Conservation (phyloP, 30 jellyfish, hydroid and myxozoan genomes). For the Aurelia aurita region DNA sequence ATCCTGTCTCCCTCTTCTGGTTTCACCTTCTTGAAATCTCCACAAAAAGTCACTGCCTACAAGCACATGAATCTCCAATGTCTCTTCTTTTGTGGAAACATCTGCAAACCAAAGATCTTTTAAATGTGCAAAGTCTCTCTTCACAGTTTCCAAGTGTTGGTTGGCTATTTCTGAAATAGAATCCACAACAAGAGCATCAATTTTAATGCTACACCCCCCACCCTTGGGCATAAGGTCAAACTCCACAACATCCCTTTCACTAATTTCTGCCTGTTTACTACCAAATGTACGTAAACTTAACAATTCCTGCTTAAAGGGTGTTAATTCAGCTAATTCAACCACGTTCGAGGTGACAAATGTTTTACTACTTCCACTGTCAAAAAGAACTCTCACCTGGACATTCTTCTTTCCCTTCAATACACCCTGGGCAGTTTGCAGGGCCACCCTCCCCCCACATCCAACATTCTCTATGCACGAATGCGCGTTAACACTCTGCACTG, state of each 20-base stretch:
- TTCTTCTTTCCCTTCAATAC: not conserved
- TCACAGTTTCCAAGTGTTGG: not conserved
- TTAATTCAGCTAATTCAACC: not conserved
- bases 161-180: not conserved
- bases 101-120: not conserved
- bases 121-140: not conserved
- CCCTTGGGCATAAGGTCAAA: not conserved
- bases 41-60: slow-evolving; percentile 4
- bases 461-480: no score
- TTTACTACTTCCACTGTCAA: no score
- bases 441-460: not conserved
- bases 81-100: not conserved
- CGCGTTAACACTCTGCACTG: not conserved
- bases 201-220: not conserved
- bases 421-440: slow-evolving; percentile 15
- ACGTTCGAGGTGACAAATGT: not conserved
- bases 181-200: slow-evolving; percentile 6
- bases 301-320: no score
- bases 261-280: not conserved
- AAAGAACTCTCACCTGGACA: not conserved
- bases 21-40: slow-evolving; percentile 8
- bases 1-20: slow-evolving; percentile 10
- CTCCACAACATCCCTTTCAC: not conserved
- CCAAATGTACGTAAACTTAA: no score
- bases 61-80: not conserved